Percentiles rank a stretch among this genome's conserved stretches.
Conservation (phyloP, 2,113 vertebrate genomes). For the Struthio camelus region DNA sequence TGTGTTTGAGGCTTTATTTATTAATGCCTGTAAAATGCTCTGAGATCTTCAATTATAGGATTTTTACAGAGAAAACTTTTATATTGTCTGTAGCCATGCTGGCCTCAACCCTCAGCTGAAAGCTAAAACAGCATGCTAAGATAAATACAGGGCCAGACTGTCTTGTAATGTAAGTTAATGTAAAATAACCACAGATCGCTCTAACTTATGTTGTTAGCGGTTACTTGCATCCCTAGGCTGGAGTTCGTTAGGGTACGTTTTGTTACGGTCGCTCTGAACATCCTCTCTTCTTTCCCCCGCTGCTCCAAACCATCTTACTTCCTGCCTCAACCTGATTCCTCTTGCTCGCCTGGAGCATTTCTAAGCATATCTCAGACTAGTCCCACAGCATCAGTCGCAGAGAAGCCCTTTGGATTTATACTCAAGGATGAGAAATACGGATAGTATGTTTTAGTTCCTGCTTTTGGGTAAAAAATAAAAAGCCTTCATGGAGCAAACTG, state of each 20-base stretch:
- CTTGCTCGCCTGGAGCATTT: background rate
- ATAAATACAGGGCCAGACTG: background rate
- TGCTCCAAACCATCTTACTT: background rate
- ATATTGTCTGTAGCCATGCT: background rate
- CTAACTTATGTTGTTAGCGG: background rate
- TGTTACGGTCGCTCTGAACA: background rate
- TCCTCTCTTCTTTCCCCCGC: background rate
- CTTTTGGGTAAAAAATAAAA: background rate
- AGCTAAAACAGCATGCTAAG: background rate
- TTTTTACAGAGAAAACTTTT: slow-evolving; percentile 37
- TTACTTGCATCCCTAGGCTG: background rate
- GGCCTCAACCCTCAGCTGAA: slow-evolving; percentile 33
- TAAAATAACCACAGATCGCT: slow-evolving; percentile 30
- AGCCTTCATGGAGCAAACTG: background rate
- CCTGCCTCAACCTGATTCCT: background rate
- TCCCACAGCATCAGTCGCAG: background rate
- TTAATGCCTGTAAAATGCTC: slow-evolving; percentile 62
- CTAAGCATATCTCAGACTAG: background rate
- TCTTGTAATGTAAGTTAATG: slow-evolving; percentile 16
- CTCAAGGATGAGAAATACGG: background rate
- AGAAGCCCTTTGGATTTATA: background rate
- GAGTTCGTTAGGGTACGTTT: background rate
- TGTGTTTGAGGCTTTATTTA: slow-evolving; percentile 58
- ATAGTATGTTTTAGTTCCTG: background rate
- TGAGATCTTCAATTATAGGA: slow-evolving; percentile 51